Conservation (phyloP, 2,888 invertebrate species). For the Aleiodes leptofemur region DNA sequence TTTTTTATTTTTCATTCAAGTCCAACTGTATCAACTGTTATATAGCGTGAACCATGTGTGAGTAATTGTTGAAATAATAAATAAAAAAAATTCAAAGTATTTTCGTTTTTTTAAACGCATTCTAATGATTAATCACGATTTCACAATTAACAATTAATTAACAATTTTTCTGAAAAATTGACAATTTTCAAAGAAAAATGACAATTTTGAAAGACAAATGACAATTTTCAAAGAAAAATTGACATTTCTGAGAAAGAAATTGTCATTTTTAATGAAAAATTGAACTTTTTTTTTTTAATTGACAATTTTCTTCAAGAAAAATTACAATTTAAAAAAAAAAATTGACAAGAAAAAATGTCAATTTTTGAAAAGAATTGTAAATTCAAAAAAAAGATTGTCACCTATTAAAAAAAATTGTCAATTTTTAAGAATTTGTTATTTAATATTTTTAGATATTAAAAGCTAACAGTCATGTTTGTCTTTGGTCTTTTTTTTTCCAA, state of each 20-base stretch:
- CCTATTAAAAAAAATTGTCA: not conserved
- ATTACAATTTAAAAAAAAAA: too few species aligned
- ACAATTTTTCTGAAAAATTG: slow-evolving; percentile 4
- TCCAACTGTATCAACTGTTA: slow-evolving; percentile 71
- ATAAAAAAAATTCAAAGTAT: slow-evolving; percentile 42
- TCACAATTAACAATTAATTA: slow-evolving; percentile 30
- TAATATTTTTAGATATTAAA: slow-evolving; percentile 49
- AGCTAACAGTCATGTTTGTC: slow-evolving; percentile 67
- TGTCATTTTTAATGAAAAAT: too few species aligned
- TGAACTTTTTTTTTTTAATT: too few species aligned
- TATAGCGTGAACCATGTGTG: slow-evolving; percentile 49
- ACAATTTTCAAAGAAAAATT: too few species aligned
- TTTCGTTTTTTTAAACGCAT: slow-evolving; percentile 48
- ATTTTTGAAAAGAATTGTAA: not conserved
- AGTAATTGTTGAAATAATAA: slow-evolving; percentile 38
- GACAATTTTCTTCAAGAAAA: too few species aligned
- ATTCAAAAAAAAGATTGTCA: slow-evolving; percentile 33
- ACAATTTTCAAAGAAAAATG: not conserved
- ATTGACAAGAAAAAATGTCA: too few species aligned
- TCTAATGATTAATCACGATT: slow-evolving; percentile 41
- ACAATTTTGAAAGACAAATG: too few species aligned
- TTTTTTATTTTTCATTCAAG: slow-evolving; percentile 54
- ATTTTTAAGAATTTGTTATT: slow-evolving; percentile 61
- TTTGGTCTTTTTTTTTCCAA: slow-evolving; percentile 47
- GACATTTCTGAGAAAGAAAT: too few species aligned